These are phyloP conservation scores for Neoarius graeffei DNA, from an alignment of 2,113 vertebrate species.

Conservation along the genomic window DNA sequence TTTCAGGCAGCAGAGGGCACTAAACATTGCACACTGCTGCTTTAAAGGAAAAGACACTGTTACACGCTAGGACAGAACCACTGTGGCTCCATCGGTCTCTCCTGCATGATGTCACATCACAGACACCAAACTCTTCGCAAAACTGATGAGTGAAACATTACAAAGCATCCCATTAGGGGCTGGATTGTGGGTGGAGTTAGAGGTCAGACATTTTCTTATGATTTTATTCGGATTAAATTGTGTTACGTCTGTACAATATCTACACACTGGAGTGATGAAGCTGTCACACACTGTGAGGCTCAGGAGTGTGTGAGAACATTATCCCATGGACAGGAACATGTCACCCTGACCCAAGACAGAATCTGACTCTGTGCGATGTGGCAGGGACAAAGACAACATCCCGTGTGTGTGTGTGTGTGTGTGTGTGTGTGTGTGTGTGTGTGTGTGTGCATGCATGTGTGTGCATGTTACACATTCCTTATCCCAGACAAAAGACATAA, in stretches of 20 bases:
- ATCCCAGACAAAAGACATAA: neutral
- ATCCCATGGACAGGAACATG: neutral
- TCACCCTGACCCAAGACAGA: neutral
- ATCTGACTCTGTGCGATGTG: neutral
- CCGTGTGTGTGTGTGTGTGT: neutral
- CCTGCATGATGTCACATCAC: neutral
- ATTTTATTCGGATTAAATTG: neutral
- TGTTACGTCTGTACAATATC: neutral
- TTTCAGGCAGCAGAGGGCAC: neutral
- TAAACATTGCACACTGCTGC: neutral
- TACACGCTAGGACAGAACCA: neutral
- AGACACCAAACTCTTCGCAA: neutral
- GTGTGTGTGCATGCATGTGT: neutral
- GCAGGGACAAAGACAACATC: neutral
- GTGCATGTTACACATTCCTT: conserved; percentile 18
- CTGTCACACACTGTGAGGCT: neutral
- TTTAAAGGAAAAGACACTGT: neutral
- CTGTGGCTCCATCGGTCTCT: neutral
- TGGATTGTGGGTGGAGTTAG: neutral
- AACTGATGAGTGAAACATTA: too few species aligned
- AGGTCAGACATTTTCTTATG: neutral
- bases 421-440: neutral
- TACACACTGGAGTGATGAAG: neutral
- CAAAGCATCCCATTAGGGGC: too few species aligned
- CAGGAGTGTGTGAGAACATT: neutral